A percentile compares a stretch with the other conserved stretches of the same genome.
Evolutionary conservation across 2,797 vertebrate species (phyloP).

Genomic region (Crenuchus spilurus): DNA sequence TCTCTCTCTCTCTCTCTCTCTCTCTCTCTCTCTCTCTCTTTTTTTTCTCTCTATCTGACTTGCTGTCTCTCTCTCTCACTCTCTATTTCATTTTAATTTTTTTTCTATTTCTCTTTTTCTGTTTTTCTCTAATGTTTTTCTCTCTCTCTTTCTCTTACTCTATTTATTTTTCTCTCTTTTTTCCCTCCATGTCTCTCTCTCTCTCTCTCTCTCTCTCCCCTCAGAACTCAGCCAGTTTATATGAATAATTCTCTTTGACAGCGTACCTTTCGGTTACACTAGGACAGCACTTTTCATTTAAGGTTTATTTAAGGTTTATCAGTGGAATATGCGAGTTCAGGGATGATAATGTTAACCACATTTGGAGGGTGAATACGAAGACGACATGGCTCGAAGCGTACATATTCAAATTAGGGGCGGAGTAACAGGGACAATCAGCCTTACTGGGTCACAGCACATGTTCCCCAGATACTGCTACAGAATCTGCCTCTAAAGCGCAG

Average conservation of each 20-base stretch:
- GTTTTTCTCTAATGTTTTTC: background rate
- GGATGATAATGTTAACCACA: constrained; percentile 30
- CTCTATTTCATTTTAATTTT: no score
- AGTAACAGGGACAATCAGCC: constrained; percentile 56
- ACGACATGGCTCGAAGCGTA: constrained; percentile 51
- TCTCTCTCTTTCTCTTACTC: background rate
- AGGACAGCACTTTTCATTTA: constrained; percentile 33
- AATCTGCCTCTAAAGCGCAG: constrained; percentile 10
- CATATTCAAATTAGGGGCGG: constrained; percentile 61
- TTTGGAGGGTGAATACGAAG: constrained; percentile 34
- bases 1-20: background rate
- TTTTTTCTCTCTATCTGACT: no score
- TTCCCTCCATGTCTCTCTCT: background rate
- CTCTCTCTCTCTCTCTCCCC: background rate
- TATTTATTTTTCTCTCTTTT: background rate
- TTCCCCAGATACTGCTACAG: constrained; percentile 58
- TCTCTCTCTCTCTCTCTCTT: background rate
- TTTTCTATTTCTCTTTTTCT: background rate
- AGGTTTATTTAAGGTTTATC: constrained; percentile 48
- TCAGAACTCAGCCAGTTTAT: constrained; percentile 18
- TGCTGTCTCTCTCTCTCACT: background rate
- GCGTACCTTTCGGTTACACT: constrained; percentile 35
- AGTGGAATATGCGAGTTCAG: constrained; percentile 30
- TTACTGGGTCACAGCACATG: constrained; percentile 64
- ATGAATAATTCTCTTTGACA: constrained; percentile 24